A percentile compares a stretch with the other conserved stretches of the same genome.
Conservation (phyloP, 2,888 invertebrate species). For the Dynastes hyllus region DNA sequence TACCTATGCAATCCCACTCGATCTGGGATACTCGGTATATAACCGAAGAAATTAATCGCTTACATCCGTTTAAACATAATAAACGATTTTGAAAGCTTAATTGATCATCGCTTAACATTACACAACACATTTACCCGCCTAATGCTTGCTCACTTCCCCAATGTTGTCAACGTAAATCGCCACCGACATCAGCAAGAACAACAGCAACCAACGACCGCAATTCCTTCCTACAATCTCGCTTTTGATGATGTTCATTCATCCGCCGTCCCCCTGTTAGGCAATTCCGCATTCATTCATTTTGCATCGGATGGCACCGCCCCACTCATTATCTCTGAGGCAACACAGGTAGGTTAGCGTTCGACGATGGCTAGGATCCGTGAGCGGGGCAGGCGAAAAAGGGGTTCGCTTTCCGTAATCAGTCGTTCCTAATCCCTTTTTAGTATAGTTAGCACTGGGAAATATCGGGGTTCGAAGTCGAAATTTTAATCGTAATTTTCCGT, state of each 20-base stretch:
- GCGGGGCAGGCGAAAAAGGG: conserved; percentile 52
- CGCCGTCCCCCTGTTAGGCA: background rate
- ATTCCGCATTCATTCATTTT: conserved; percentile 25
- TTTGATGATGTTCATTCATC: conserved; percentile 32
- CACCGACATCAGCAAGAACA: background rate
- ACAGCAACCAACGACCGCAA: background rate
- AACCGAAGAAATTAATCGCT: background rate
- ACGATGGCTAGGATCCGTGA: conserved; percentile 6
- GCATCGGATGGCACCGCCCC: conserved; percentile 44
- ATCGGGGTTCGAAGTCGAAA: conserved; percentile 19
- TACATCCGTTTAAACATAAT: background rate
- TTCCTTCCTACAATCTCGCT: background rate
- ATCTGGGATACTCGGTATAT: no score
- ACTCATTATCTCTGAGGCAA: conserved; percentile 48
- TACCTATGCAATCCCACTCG: no score
- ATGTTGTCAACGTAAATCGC: background rate
- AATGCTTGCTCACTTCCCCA: background rate
- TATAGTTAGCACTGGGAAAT: conserved; percentile 53
- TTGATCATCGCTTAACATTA: background rate
- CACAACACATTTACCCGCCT: background rate
- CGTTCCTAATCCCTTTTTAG: conserved; percentile 60
- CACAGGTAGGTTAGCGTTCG: conserved; percentile 30
- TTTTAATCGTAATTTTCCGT: background rate
- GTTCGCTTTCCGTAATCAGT: conserved; percentile 63
- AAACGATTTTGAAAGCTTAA: background rate